Percentiles rank a stretch among this genome's conserved stretches.
These are phyloP conservation scores for Wasmannia auropunctata DNA, from an alignment of 1,140 invertebrate species.

Conservation along the genomic window DNA sequence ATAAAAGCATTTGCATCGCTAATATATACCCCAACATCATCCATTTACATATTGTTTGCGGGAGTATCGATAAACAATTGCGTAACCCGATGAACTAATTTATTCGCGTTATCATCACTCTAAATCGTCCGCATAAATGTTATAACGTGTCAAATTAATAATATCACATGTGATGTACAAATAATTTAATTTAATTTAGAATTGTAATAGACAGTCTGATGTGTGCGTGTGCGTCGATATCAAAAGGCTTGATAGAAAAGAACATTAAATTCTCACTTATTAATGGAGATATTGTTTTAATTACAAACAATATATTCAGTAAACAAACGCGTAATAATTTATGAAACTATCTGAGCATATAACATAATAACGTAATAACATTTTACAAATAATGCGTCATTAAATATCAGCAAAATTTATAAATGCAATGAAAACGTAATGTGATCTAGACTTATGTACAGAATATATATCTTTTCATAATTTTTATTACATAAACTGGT, in stretches of 20 bases:
- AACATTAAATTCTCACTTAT: background rate
- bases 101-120: background rate
- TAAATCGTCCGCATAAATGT: background rate
- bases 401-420: background rate
- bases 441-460: background rate
- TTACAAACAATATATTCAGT: background rate
- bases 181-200: background rate
- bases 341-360: background rate
- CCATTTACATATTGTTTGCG: constrained; percentile 31
- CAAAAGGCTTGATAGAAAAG: background rate
- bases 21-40: background rate
- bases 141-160: background rate
- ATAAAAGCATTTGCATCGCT: background rate
- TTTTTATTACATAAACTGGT: background rate
- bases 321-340: background rate
- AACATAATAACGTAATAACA: background rate
- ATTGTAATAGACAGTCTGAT: background rate
- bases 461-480: background rate
- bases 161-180: background rate
- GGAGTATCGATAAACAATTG: constrained; percentile 3
- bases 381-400: background rate
- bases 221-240: no score
- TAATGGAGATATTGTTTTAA: background rate
- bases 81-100: background rate
- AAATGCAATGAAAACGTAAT: background rate